Base-by-base conservation (phyloP, 2,113 vertebrate species). In the Promerops cafer region DNA sequence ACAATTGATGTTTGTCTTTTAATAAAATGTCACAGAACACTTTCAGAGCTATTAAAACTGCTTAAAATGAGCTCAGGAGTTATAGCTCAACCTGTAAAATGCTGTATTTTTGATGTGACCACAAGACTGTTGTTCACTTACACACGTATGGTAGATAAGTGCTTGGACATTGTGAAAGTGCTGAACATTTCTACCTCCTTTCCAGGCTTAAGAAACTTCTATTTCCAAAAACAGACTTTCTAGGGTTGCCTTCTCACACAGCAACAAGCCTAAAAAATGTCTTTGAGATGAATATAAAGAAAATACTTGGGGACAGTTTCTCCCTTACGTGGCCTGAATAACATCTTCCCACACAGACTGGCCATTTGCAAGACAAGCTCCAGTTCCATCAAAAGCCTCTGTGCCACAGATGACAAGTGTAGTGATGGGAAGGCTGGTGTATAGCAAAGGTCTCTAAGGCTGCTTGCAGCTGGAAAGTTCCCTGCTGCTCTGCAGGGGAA, bases 271-370 rank as follows among this genome's bases (percentile, higher is more conserved):
- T 30, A 63, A 93, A 44, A 92, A 82, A 71, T 19, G n/a, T 68
- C 83, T 95, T 89, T 94, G 89, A 89, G 78, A 57, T 40, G 33
- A 54, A 87, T 89, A 63, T 87, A 56, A 93, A 85, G 61, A 33
- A 84, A 89, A 88, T 69, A 59, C 3, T 9, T 7, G 13, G 89
- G 61, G 49, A 66, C 54, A 50, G 20, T 72, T 89, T 84, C 87
- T 52, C 52, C 44, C 40, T 71, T 68, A 16, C 0, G 2, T n/a
- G 61, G 31, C 70, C 61, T 50, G 57, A 80, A 74, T 70, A 77
- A 70, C 30, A 14, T 83, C 24, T 72, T 91, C 31, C 54, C 30
- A 45, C 45, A 44, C 1, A 9, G 61, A 54, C 49, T 37, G 84
- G 21, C 45, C 74, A 61, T 83, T 89, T 85, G 45, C n/a, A 83